A percentile compares a stretch with the other conserved stretches of the same genome.
Conservation (phyloP, 2,888 invertebrate genomes). For the Malacosoma neustria region DNA sequence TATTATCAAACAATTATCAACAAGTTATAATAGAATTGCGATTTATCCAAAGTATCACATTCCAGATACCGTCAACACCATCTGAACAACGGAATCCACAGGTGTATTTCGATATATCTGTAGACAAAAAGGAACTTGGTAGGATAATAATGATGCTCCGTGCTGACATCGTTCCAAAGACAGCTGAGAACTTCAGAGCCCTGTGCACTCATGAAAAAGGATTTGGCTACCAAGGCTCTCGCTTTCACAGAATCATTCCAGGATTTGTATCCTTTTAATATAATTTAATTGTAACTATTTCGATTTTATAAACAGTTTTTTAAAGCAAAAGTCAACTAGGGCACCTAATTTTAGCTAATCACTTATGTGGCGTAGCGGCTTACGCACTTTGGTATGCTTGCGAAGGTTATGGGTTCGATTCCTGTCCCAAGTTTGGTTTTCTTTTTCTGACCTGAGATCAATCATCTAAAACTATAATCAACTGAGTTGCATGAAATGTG, state of each 20-base stretch:
- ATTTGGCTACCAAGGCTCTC: slow-evolving; percentile 93
- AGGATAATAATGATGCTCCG: slow-evolving; percentile 93
- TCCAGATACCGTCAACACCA: slow-evolving; percentile 45
- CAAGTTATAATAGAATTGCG: too few relatives aligned
- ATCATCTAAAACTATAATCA: too few relatives aligned
- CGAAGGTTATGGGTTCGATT: too few relatives aligned
- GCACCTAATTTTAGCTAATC: too few relatives aligned
- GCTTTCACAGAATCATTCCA: slow-evolving; percentile 96
- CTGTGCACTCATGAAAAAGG: slow-evolving; percentile 98
- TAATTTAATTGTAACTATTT: not conserved
- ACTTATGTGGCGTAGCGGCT: too few relatives aligned
- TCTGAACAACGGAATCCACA: slow-evolving; percentile 82
- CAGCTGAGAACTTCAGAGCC: slow-evolving; percentile 94
- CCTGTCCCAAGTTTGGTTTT: too few relatives aligned
- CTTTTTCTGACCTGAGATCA: too few relatives aligned
- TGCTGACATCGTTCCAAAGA: slow-evolving; percentile 95
- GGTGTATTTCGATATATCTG: slow-evolving; percentile 96
- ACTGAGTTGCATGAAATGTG: not conserved
- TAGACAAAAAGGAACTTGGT: slow-evolving; percentile 91
- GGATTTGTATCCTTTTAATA: slow-evolving; percentile 91
- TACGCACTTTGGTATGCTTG: too few relatives aligned
- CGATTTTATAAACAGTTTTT: too few relatives aligned
- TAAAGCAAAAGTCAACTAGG: too few relatives aligned
- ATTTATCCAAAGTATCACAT: too few relatives aligned
- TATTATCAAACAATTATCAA: too few relatives aligned